Conservation (phyloP, 92 coral and sea anemone species). For the Desmophyllum pertusum region DNA sequence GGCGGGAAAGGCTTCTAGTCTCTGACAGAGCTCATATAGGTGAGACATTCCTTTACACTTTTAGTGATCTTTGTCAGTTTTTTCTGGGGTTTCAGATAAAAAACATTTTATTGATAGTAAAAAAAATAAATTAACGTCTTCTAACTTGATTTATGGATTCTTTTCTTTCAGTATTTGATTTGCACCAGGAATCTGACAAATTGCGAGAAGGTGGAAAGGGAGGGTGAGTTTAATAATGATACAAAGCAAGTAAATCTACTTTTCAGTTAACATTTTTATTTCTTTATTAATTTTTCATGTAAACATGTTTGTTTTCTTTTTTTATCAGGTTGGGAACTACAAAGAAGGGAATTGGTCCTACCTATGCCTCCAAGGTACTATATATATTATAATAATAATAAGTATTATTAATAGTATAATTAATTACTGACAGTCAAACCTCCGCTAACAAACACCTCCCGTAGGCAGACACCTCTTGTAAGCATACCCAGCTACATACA, state of each 20-base stretch:
- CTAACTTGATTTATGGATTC: not conserved
- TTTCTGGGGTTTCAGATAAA: not conserved
- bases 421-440: too few relatives aligned
- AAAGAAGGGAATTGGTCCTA: slow-evolving; percentile 98
- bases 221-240: slow-evolving; percentile 56
- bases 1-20: slow-evolving; percentile 83
- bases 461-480: too few relatives aligned
- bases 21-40: slow-evolving; percentile 99
- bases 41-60: slow-evolving; percentile 32
- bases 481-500: too few relatives aligned
- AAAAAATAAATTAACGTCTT: not conserved
- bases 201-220: slow-evolving; percentile 86
- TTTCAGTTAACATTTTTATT: too few relatives aligned
- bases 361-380: slow-evolving; percentile 95
- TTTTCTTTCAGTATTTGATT: slow-evolving; percentile 82
- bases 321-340: slow-evolving; percentile 90
- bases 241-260: too few relatives aligned
- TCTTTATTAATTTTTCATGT: too few relatives aligned
- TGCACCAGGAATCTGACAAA: slow-evolving; percentile 90
- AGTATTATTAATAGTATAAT: too few relatives aligned
- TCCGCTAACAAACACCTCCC: too few relatives aligned
- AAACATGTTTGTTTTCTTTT: not conserved
- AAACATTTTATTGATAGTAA: not conserved
- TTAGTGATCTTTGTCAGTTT: too few relatives aligned
- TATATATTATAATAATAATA: too few relatives aligned